Conservation (phyloP, 2,113 vertebrate genomes). For the Dromiciops gliroides region DNA sequence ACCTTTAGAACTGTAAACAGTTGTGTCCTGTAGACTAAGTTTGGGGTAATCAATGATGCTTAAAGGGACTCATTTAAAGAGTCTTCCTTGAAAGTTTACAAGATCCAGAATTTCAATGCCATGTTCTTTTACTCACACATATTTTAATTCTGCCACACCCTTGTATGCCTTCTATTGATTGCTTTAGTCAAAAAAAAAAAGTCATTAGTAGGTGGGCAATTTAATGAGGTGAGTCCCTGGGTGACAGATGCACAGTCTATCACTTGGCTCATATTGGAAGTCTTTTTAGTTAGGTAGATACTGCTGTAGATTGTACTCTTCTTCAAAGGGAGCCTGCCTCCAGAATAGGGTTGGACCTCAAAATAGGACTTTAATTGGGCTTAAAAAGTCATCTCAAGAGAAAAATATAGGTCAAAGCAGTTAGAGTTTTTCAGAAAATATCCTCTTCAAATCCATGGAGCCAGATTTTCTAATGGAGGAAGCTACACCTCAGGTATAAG, state of each 20-base stretch:
- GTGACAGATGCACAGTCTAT: neutral
- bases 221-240: neutral
- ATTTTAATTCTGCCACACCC: neutral
- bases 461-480: neutral
- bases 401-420: too few species aligned
- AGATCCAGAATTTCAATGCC: neutral
- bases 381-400: neutral
- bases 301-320: neutral
- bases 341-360: neutral
- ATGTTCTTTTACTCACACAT: neutral
- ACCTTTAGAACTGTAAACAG: neutral
- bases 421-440: neutral
- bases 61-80: neutral
- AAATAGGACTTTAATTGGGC: neutral
- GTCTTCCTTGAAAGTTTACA: neutral
- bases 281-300: neutral
- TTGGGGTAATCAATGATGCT: neutral
- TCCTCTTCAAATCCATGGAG: neutral
- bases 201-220: neutral
- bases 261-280: neutral
- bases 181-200: neutral
- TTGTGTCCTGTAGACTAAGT: neutral
- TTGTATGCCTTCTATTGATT: neutral
- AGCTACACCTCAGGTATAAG: too few species aligned
- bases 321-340: neutral